A percentile compares a stretch with the other conserved stretches of the same genome.
Evolutionary conservation across 2,113 vertebrate species (phyloP).

Genomic region (Misgurnus anguillicaudatus): DNA sequence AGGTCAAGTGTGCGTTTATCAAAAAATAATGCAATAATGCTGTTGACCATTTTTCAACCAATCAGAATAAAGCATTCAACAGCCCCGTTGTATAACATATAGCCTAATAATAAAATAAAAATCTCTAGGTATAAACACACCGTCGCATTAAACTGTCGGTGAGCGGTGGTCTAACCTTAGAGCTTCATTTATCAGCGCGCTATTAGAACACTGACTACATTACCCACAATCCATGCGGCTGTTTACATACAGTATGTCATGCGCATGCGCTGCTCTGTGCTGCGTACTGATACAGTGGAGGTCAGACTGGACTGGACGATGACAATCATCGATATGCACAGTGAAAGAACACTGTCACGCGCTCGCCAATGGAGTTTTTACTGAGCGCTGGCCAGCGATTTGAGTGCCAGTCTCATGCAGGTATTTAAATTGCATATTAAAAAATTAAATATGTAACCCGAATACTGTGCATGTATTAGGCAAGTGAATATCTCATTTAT

Average conservation of each 20-base stretch:
- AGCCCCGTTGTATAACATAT: too few relatives aligned
- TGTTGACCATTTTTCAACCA: too few relatives aligned
- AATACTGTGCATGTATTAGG: background rate
- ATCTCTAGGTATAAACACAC: too few relatives aligned
- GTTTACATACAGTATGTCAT: background rate
- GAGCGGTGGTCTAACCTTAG: too few relatives aligned
- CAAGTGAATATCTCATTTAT: too few relatives aligned
- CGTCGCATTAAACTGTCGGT: too few relatives aligned
- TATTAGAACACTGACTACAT: background rate
- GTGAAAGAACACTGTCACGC: background rate
- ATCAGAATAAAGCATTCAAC: too few relatives aligned
- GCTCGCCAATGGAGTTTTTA: background rate
- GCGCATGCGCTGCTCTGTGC: background rate
- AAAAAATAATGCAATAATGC: too few relatives aligned
- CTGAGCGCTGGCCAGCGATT: slow-evolving; percentile 2
- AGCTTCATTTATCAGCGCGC: too few relatives aligned
- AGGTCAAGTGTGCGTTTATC: too few relatives aligned
- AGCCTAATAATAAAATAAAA: too few relatives aligned
- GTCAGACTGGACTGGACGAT: slow-evolving; percentile 19
- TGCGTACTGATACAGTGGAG: slow-evolving; percentile 22
- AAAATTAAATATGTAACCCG: background rate
- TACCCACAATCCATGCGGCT: background rate
- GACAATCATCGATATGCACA: slow-evolving; percentile 20
- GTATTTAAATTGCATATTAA: background rate
- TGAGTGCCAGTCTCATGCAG: background rate